Evolutionary conservation across 2,888 invertebrate species (phyloP), one percentile per base, ranked within the genome.

Genomic region (Hydriomena furcata): DNA sequence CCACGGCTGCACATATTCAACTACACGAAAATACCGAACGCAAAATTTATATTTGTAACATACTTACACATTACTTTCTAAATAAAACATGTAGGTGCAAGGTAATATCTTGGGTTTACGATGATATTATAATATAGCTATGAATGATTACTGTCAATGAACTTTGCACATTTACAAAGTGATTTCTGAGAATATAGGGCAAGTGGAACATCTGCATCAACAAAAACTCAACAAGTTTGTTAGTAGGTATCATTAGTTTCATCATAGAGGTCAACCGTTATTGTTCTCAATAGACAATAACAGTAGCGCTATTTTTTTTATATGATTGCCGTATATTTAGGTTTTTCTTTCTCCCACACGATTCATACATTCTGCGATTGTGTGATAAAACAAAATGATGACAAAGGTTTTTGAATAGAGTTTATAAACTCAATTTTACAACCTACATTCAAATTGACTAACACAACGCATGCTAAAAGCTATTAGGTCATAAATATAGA

Each of bases 1-100:
- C 94, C 94, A 94, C 93, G 94, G 93, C 94, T 94, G 94, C 94
- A 79, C 1, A 10, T 56, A 11, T 0, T 0, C 0, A 0, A 0
- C 0, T 0, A 0, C 0, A 0, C 46, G 63, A 82, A 83, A 76
- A 63, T 68, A 55, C 40, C 46, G 23, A 46, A 43, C 47, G 45
- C 8, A 3, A 34, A 21, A 34, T n/a, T 5, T 12, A 31, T 17
- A 7, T 27, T 17, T 17, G 17, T 2, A 17, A 3, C 2, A 17
- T 17, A n/a, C n/a, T n/a, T n/a, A 17, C 17, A 17, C 17, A 4
- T 17, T 30, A 31, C 13, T 13, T 31, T 31, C 13, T 31, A 28
- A 28, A 13, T n/a, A n/a, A n/a, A n/a, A n/a, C n/a, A n/a, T n/a
- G n/a, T n/a, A n/a, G n/a, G n/a, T n/a, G n/a, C n/a, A n/a, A n/a